Conservation (phyloP, 2,888 invertebrate species). For the Agonopterix alstromeriana region DNA sequence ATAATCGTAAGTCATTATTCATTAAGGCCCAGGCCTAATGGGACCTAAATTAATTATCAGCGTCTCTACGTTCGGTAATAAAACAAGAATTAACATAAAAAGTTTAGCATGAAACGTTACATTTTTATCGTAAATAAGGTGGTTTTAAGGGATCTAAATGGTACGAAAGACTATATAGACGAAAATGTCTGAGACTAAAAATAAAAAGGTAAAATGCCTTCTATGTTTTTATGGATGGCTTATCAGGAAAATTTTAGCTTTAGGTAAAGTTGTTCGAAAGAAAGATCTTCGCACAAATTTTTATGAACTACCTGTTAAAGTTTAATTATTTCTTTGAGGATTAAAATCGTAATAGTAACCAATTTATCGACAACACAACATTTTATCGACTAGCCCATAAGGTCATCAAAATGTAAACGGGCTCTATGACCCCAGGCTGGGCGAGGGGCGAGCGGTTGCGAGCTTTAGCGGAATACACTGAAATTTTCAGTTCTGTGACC, state of each 20-base stretch:
- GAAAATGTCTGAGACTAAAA: too few relatives aligned
- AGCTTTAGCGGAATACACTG: constrained; percentile 22
- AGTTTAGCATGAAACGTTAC: not conserved
- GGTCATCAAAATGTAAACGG: constrained; percentile 61
- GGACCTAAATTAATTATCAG: constrained; percentile 4
- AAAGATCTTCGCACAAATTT: too few relatives aligned
- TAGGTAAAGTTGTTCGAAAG: too few relatives aligned
- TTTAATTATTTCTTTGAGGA: not conserved
- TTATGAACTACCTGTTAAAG: too few relatives aligned
- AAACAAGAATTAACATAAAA: constrained; percentile 1
- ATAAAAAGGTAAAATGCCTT: too few relatives aligned
- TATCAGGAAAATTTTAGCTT: too few relatives aligned
- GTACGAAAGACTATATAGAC: too few relatives aligned
- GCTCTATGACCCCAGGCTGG: constrained; percentile 44
- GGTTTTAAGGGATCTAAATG: too few relatives aligned
- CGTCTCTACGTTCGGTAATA: constrained; percentile 1
- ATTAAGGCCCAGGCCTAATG: constrained; percentile 2
- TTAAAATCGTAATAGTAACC: constrained; percentile 11
- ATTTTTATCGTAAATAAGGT: not conserved
- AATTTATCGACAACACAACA: constrained; percentile 17
- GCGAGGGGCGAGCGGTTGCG: constrained; percentile 47
- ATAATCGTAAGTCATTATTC: constrained; percentile 2
- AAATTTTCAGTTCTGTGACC: constrained; percentile 44
- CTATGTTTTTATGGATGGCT: too few relatives aligned
- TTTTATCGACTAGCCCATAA: constrained; percentile 54